phyloP scores from a whole-genome alignment of 2,888 invertebrate species.

The Phortica okadai region DNA sequence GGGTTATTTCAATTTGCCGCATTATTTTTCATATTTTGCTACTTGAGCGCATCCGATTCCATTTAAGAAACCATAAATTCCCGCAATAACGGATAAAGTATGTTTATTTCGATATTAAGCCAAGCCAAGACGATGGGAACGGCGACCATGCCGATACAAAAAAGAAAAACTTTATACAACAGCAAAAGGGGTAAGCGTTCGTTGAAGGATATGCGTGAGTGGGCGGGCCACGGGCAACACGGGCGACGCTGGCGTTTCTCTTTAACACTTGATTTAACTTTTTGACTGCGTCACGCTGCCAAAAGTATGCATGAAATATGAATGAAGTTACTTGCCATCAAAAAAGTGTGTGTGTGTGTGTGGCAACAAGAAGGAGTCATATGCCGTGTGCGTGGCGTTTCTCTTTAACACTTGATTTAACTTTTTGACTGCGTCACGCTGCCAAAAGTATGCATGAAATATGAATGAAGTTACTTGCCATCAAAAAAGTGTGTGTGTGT shows the following conservation, averaged over 20 bases:
- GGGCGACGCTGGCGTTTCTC: not conserved
- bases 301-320: conserved; percentile 56
- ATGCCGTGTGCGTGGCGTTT: not conserved
- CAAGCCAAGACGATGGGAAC: conserved; percentile 34
- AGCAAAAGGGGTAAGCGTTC: conserved; percentile 1
- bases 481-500: not conserved
- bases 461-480: conserved; percentile 50
- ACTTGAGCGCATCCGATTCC: conserved; percentile 37
- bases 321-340: conserved; percentile 42
- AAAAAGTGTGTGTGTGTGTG: not conserved
- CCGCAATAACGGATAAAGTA: conserved; percentile 69
- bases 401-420: conserved; percentile 67
- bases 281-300: conserved; percentile 44
- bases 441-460: conserved; percentile 51
- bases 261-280: conserved; percentile 69
- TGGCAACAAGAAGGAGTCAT: too few relatives aligned
- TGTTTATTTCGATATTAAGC: conserved; percentile 69
- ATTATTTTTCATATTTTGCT: conserved; percentile 43
- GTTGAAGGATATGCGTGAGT: not conserved
- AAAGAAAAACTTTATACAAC: conserved; percentile 49
- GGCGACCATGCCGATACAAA: conserved; percentile 35
- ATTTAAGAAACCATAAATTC: conserved; percentile 69
- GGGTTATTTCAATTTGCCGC: conserved; percentile 51
- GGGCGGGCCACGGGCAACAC: conserved; percentile 22
- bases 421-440: conserved; percentile 49